Evolutionary conservation across 2,797 vertebrate genomes (phyloP).

Genomic region (Nasua narica): DNA sequence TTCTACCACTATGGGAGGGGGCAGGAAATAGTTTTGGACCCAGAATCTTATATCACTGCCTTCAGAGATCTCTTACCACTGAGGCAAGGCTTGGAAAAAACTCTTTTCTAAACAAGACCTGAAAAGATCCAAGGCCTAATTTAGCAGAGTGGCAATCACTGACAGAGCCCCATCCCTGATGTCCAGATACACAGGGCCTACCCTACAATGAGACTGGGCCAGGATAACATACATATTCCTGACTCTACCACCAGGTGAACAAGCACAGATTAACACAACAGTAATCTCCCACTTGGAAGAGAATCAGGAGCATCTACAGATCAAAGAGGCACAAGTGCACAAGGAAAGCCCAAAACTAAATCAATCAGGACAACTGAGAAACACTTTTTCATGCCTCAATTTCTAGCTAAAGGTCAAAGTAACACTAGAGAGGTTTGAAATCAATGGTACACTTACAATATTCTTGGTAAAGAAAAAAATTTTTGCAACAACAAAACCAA

Average conservation of each 20-base stretch:
- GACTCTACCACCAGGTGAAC: background rate
- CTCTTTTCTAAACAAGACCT: background rate
- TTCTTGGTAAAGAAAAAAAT: background rate
- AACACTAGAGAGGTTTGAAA: background rate
- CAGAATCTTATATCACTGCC: background rate
- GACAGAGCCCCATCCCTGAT: background rate
- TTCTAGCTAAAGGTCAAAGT: background rate
- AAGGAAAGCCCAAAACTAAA: background rate
- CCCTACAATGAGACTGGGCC: background rate
- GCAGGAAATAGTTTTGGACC: background rate
- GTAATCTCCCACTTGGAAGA: background rate
- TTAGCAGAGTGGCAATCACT: background rate
- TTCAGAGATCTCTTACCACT: background rate
- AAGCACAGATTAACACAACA: background rate
- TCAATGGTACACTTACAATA: background rate
- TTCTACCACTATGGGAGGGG: background rate
- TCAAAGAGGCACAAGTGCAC: background rate
- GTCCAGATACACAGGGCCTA: background rate
- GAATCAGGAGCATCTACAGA: background rate
- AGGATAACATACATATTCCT: background rate
- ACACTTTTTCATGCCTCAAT: background rate
- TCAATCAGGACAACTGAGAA: background rate
- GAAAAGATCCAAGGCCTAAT: background rate
- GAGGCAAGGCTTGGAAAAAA: background rate
- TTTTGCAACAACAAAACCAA: background rate